Base-by-base conservation (phyloP, 2,888 invertebrate genomes). In the Lymantria monacha region DNA sequence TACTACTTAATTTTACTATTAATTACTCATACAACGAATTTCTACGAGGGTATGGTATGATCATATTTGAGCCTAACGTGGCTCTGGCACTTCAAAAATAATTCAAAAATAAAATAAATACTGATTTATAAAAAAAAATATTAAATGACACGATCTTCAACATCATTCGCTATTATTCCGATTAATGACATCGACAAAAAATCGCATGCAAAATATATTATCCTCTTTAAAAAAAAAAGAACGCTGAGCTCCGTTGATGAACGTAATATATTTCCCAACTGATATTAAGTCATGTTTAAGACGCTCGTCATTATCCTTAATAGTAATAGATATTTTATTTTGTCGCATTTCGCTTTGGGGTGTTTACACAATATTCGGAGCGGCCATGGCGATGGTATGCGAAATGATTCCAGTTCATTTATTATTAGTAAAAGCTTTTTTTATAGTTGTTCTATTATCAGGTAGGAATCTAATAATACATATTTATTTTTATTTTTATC, bases 221-320 rank as follows among this genome's bases (percentile, higher is more conserved):
- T 56, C 57, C 64, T 55, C 55, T 55, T 53, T 57, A 55, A 55
- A 62, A 72, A n/a, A 67, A 68, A 74, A 67, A 68, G 69, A 74
- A 74, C 52, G 70, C 64, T 69, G 71, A 57, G 63, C 66, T 63
- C 64, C 70, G 68, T 70, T 88, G 88, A 91, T 91, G 91, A 77
- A 70, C 64, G 84, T 81, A 89, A 90, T 91, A 88, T 91, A 88
- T 75, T 87, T 82, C 74, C 84, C 85, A 76, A 86, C 90, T 85
- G 90, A 91, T 92, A 91, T 92, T 92, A 91, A 91, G 91, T 91
- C 91, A 89, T 91, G 90, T 90, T 89, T 91, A 90, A 91, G 91
- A 87, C 86, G 79, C 77, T 85, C 78, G 79, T 88, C 91, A 81
- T 92, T 92, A 91, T 83, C 79, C 82, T 88, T 92, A 91, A 92